A percentile compares a stretch with the other conserved stretches of the same genome.
These are phyloP conservation scores for Sebastes steindachneri DNA, from an alignment of 2,797 vertebrate species.

Conservation along the genomic window DNA sequence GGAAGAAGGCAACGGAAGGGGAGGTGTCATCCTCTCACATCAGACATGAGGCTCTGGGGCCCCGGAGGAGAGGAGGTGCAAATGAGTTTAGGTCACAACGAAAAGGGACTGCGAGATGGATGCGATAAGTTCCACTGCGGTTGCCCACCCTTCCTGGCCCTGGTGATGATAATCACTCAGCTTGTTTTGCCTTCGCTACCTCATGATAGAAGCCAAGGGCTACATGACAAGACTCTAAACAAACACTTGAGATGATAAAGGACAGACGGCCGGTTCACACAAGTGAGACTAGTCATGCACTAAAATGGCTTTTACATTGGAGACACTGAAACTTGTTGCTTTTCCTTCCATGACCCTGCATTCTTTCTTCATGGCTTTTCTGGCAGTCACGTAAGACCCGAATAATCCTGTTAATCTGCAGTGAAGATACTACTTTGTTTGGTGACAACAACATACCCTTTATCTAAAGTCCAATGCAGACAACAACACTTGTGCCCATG, in stretches of 20 bases:
- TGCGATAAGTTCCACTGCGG: constrained; percentile 47
- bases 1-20: constrained; percentile 61
- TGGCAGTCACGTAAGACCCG: not conserved
- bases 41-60: constrained; percentile 61
- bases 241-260: constrained; percentile 65
- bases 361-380: not conserved
- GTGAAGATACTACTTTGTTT: not conserved
- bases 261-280: constrained; percentile 35
- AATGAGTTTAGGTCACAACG: constrained; percentile 54
- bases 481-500: not conserved
- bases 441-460: not conserved
- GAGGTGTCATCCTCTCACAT: constrained; percentile 78
- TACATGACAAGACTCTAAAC: constrained; percentile 64
- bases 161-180: constrained; percentile 68
- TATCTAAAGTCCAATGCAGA: not conserved
- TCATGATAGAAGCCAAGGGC: constrained; percentile 54
- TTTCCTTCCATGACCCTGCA: not conserved
- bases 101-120: constrained; percentile 52
- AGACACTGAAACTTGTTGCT: not conserved
- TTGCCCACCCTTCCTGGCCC: constrained; percentile 69
- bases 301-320: constrained; percentile 13
- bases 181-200: constrained; percentile 64
- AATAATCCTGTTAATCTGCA: constrained; percentile 8
- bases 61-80: constrained; percentile 57
- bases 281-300: constrained; percentile 22